Evolutionary conservation across 2,797 vertebrate species (phyloP), one percentile per base, ranked within the genome.

Genomic region (Sciurus carolinensis): DNA sequence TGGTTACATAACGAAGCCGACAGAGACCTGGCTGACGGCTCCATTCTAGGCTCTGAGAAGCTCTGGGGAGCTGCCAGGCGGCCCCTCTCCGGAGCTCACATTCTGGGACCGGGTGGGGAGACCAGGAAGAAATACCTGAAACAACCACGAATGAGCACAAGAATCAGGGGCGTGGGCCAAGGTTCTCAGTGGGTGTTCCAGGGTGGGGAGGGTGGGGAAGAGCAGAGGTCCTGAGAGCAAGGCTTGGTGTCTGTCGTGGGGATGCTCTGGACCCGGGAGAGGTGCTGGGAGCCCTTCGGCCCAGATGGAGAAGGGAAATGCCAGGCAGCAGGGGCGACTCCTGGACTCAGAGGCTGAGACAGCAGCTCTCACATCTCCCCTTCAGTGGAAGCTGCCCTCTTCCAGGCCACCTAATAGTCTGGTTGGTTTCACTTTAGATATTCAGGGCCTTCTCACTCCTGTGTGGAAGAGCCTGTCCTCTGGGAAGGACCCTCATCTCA

Each of bases 361-460:
- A 5, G 52, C 52, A 54, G 52, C 52, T 50, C 47, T 4, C 52
- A 17, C 1, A 17, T 54, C 52, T 54, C 52, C 52, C 24, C 9
- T 15, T 62, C 88, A 2, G 2, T 10, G 1, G 3, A 2, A 18
- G 44, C 30, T 0, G 5, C 6, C 26, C n/a, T 3, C 1, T 36
- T 20, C 36, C 1, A 0, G 13, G 54, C n/a, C 3, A 9, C 69
- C 85, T 54, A 10, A 39, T 5, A 4, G 39, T 12, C 50, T 66
- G 5, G 3, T 57, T 69, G 39, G 39, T 76, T 30, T 24, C 13
- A 2, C 22, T 20, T 24, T 0, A 1, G 39, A 7, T 5, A 4
- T 8, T n/a, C 1, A 3, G 13, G n/a, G 67, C 76, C 42, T 39
- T 33, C 22, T 11, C 72, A 18, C 9, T 10, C 11, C 2, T 33